A percentile compares a stretch with the other conserved stretches of the same genome.
Evolutionary conservation across 1,140 invertebrate species (phyloP).

Genomic region (Hylaeus anthracinus): DNA sequence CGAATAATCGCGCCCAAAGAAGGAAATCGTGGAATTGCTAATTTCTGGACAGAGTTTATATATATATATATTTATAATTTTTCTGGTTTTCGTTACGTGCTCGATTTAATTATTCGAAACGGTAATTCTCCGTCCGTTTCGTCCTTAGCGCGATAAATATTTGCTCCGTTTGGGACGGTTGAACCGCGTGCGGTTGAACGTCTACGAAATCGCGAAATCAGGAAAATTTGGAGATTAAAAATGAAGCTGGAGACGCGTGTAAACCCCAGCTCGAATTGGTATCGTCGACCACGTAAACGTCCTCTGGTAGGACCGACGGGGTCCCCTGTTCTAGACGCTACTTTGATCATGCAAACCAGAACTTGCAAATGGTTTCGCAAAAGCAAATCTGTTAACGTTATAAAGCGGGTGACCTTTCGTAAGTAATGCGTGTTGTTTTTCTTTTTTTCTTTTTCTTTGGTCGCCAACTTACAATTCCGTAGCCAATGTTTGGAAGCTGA

Average conservation of each 20-base stretch:
- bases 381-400: conserved; percentile 59
- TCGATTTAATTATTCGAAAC: neutral
- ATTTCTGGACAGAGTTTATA: neutral
- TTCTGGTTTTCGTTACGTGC: neutral
- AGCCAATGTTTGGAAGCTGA: neutral
- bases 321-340: conserved; percentile 72
- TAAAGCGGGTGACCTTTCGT: conserved; percentile 68
- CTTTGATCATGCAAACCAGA: conserved; percentile 67
- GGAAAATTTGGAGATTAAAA: neutral
- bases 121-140: conserved; percentile 6
- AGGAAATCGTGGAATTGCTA: neutral
- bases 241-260: conserved; percentile 55
- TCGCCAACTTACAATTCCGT: too few species aligned
- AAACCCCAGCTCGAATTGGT: conserved; percentile 62
- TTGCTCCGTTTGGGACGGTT: conserved; percentile 22
- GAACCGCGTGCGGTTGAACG: neutral
- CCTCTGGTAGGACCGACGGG: conserved; percentile 76
- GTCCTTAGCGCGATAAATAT: conserved; percentile 50
- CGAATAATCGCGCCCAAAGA: neutral
- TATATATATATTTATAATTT: neutral
- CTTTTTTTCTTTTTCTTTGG: too few species aligned
- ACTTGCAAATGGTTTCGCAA: conserved; percentile 70
- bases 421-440: conserved; percentile 54
- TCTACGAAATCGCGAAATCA: neutral
- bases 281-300: conserved; percentile 70